These are phyloP conservation scores for Rhyacophila evoluta DNA, from an alignment of 2,888 invertebrate genomes.

Conservation along the genomic window DNA sequence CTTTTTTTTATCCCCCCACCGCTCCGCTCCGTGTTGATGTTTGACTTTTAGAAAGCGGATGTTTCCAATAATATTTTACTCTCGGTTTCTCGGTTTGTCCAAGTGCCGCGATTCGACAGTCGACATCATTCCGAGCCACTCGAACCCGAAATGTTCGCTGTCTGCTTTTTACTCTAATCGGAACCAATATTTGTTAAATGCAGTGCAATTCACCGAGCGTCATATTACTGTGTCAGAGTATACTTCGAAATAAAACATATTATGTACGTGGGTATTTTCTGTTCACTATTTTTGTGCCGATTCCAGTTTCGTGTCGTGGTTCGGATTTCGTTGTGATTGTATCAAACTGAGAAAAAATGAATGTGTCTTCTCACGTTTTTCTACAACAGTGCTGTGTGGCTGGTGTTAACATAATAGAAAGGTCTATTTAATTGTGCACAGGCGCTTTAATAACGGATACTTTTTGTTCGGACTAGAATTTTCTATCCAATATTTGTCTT, in stretches of 20 bases:
- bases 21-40: not conserved
- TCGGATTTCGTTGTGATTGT: no score
- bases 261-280: not conserved
- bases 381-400: no score
- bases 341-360: no score
- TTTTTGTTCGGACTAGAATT: no score
- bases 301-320: no score
- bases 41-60: constrained; percentile 24
- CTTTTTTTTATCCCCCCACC: not conserved
- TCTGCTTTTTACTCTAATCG: not conserved
- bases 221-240: not conserved
- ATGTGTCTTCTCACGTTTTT: no score
- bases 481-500: no score
- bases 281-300: no score
- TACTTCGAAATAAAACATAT: not conserved
- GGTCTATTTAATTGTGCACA: no score
- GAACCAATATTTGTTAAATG: not conserved
- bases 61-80: constrained; percentile 22
- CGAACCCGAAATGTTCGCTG: not conserved
- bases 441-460: no score
- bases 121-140: not conserved
- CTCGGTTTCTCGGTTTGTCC: constrained; percentile 20
- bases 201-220: not conserved
- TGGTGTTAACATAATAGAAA: no score
- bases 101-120: not conserved